Evolutionary conservation across 1,140 invertebrate species (phyloP).

Genomic region (Holotrichia oblita): DNA sequence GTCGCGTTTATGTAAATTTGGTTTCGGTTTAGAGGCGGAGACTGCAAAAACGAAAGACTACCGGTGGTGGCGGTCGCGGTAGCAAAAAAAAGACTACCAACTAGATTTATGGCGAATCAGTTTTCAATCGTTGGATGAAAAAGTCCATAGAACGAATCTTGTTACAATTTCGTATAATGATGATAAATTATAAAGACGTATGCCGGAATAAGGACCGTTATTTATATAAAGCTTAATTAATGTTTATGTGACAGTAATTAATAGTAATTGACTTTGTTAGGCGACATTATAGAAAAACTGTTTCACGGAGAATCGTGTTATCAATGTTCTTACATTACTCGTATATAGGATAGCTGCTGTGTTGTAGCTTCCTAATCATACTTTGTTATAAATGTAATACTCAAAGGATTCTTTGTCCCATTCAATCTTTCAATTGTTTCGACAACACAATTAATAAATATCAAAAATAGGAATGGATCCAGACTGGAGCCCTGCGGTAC

Average conservation of each 20-base stretch:
- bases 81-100: background rate
- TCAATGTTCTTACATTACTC: too few relatives aligned
- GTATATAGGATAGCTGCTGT: too few relatives aligned
- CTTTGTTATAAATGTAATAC: too few relatives aligned
- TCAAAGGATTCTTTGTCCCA: too few relatives aligned
- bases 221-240: background rate
- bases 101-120: conserved; percentile 26
- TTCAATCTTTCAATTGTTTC: too few relatives aligned
- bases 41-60: conserved; percentile 24
- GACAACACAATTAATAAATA: too few relatives aligned
- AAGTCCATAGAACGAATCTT: background rate
- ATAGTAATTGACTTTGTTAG: too few relatives aligned
- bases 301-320: too few relatives aligned
- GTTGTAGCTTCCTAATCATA: too few relatives aligned
- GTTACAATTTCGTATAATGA: background rate
- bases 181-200: conserved; percentile 18
- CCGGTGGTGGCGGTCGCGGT: background rate
- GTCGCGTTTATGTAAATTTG: conserved; percentile 27
- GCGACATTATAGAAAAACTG: too few relatives aligned
- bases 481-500: too few relatives aligned
- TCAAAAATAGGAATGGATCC: too few relatives aligned
- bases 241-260: background rate
- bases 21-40: conserved; percentile 5
- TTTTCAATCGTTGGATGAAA: conserved; percentile 18
- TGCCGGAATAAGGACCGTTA: background rate